Conservation (phyloP, 2,113 vertebrate genomes). For the Puntigrus tetrazona region DNA sequence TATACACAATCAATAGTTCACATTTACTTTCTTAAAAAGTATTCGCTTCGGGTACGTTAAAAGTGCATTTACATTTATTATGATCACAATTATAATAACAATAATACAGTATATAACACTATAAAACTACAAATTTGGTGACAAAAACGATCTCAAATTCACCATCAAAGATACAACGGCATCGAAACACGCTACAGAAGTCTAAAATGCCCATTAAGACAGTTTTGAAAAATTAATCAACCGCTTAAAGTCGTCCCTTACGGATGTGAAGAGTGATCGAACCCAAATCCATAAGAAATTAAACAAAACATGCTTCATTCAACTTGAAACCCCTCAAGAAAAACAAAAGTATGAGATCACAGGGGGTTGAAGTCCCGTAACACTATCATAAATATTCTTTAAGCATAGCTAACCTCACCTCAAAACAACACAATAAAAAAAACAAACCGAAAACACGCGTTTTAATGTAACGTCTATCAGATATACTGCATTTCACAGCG, state of each 20-base stretch:
- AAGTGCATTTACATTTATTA: background rate
- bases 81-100: background rate
- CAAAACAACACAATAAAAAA: background rate
- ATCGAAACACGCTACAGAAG: background rate
- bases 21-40: background rate
- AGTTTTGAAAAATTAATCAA: background rate
- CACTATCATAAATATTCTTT: conserved; percentile 51
- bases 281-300: background rate
- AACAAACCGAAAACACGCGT: background rate
- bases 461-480: conserved; percentile 3
- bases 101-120: background rate
- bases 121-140: background rate
- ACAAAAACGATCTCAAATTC: background rate
- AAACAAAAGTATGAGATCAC: conserved; percentile 68
- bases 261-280: background rate
- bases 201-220: background rate
- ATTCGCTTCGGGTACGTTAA: background rate
- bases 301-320: conserved; percentile 44
- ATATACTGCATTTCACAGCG: conserved; percentile 28
- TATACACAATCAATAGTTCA: background rate
- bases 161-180: background rate
- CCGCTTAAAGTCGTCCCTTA: background rate
- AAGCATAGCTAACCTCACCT: conserved; percentile 1
- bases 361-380: conserved; percentile 56
- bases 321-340: conserved; percentile 67